Base-by-base conservation (phyloP, 2,113 vertebrate genomes). In the Bothrops jararaca region DNA sequence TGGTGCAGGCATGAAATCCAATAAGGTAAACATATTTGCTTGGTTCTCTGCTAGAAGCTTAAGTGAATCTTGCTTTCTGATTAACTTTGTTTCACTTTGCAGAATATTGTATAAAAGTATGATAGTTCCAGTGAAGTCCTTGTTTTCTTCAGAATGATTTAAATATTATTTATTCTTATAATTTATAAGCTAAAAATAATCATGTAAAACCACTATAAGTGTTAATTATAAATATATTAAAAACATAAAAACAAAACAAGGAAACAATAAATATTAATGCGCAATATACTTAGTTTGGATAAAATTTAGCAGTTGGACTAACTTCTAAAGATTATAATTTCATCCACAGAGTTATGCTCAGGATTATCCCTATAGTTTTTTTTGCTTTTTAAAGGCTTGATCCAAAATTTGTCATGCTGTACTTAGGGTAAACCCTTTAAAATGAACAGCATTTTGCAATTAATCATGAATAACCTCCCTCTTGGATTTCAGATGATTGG, bases 1-100 rank as follows among this genome's bases (percentile, higher is more conserved):
- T 5, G 99, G 99, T 50, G 98, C 99, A 34, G 99, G 99, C 29
- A 96, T 98, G 89, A 97, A 97, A 91, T 99, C 99, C 92, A 99
- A 97, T 97, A 99, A 98, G 98, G 99, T 99, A 94, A 97, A 97
- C 91, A 12, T 92, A 5, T 88, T 91, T 0, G 85, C 60, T 29
- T 92, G 1, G 9, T 15, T 80, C 15, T 42, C 15, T 5, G 48
- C 45, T 64, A 1, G 0, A 0, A 3, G 2, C 0, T 90, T 88
- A 80, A 64, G 23, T 23, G 29, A 5, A 91, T 29, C 13, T 74
- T 54, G 69, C 29, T 54, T 20, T 1, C 93, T 48, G 11, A 39
- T 74, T 88, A 22, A 45, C 12, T 7, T 48, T 11, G 0, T 69
- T 92, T 24, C 15, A 13, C 48, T 69, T 22, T 26, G 13, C 13